Evolutionary conservation across 2,888 invertebrate genomes (phyloP), one percentile per base, ranked within the genome.

Genomic region (Thera obeliscata): DNA sequence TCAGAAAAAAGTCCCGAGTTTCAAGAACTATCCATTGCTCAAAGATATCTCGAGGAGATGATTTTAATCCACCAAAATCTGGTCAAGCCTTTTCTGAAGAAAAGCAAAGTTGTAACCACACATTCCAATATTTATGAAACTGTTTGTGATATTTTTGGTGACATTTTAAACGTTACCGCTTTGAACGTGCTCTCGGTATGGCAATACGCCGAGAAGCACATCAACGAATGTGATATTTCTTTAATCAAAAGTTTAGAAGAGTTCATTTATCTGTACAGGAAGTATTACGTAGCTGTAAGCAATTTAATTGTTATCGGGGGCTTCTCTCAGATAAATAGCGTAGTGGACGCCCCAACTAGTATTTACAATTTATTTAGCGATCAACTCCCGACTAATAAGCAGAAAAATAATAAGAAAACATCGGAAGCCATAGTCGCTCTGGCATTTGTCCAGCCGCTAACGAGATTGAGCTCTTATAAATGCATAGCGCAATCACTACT

Each of bases 221-320:
- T 95, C 79, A 94, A 94, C 65, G 95, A 96, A 78, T 94, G 95
- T 83, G 96, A 96, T 89, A 94, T 97, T 80, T 90, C 95, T 60
- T 94, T 96, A 79, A 94, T 97, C 76, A 95, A 95, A 82, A 95
- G 95, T 88, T 94, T 95, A 81, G 96, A 96, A 79, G 97, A 97
- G 87, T 95, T 95, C 87, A 95, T 96, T 81, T 94, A 95, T 82
- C 94, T 96, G 71, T 96, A 96, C 84, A 96, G 95, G 85, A 95
- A 94, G 84, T 97, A 97, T 91, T 94, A 96, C 56, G 93, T 95
- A 87, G 94, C 95, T 77, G 94, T 96, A 83, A 96, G 96, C 86
- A 96, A 96, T 94, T 94, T 96, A 72, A 95, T 96, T 80, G 96
- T 96, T 76, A 93, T 96, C 71, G 95, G 96, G 80, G 97, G 96